Conservation (phyloP, 1,140 invertebrate species). For the Brachystomella parvula region DNA sequence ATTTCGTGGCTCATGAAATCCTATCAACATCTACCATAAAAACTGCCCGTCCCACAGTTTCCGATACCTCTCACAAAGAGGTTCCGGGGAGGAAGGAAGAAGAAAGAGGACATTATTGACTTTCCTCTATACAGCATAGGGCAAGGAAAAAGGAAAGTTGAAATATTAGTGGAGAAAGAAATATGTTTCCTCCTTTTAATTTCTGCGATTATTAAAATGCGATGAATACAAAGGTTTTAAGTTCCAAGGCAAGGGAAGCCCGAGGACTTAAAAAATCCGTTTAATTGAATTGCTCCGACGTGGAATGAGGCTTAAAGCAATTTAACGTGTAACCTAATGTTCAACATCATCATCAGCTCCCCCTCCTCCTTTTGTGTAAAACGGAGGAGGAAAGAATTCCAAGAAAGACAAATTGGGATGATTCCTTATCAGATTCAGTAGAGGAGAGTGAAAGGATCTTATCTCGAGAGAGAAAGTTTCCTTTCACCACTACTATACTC, state of each 20-base stretch:
- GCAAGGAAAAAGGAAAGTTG: background rate
- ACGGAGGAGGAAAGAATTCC: background rate
- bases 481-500: background rate
- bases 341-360: background rate
- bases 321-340: background rate
- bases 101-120: background rate
- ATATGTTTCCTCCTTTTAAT: background rate
- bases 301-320: background rate
- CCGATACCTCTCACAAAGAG: no score
- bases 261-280: background rate
- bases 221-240: background rate
- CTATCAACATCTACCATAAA: background rate
- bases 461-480: background rate
- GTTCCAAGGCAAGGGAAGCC: background rate
- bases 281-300: background rate
- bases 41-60: background rate
- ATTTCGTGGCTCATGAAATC: background rate
- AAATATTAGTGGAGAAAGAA: background rate
- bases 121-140: background rate
- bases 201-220: background rate
- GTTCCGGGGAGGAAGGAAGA: no score
- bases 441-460: background rate
- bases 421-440: background rate
- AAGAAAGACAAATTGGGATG: background rate
- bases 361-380: background rate